Base-by-base conservation (phyloP, 2,797 vertebrate genomes). In the Distichodus sexfasciatus region DNA sequence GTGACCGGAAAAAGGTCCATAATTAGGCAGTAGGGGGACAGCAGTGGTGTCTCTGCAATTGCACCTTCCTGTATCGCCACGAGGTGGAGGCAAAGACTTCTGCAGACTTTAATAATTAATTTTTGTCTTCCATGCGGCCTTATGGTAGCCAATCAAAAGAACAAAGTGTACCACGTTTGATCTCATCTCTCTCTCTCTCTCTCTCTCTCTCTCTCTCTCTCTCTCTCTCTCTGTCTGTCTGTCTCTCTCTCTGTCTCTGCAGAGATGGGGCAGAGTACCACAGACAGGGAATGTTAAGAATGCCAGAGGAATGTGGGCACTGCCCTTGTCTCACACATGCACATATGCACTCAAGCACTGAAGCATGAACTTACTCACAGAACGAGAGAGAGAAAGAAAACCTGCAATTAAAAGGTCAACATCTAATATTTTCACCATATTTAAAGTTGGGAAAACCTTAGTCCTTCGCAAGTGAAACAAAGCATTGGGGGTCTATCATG, bases 1-100 rank as follows among this genome's bases (percentile, higher is more conserved):
- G n/a, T n/a, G n/a, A n/a, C n/a, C n/a, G n/a, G n/a, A n/a, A n/a
- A n/a, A n/a, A n/a, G n/a, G n/a, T n/a, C n/a, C n/a, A n/a, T n/a
- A n/a, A n/a, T n/a, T n/a, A n/a, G n/a, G n/a, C n/a, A n/a, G n/a
- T n/a, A n/a, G n/a, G n/a, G n/a, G n/a, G n/a, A n/a, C n/a, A n/a
- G n/a, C 87, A 81, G 6, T 24, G 87, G 87, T 86, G 87, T 83
- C 82, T 83, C 87, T 87, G 84, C 87, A 62, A 48, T 41, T 57
- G 57, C 24, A 71, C 44, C 23, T 61, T 26, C 24, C 21, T 65
- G 7, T 51, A 46, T 26, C 7, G 50, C 77, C 77, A 79, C 77
- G 7, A 40, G 74, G 68, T 11, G 71, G 74, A 59, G 43, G 33
- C 68, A 79, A 51, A 74, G 69, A 55, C 55, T 44, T 60, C 47